A percentile compares a stretch with the other conserved stretches of the same genome.
phyloP scores from a whole-genome alignment of 2,113 vertebrate genomes.

The Euleptes europaea region DNA sequence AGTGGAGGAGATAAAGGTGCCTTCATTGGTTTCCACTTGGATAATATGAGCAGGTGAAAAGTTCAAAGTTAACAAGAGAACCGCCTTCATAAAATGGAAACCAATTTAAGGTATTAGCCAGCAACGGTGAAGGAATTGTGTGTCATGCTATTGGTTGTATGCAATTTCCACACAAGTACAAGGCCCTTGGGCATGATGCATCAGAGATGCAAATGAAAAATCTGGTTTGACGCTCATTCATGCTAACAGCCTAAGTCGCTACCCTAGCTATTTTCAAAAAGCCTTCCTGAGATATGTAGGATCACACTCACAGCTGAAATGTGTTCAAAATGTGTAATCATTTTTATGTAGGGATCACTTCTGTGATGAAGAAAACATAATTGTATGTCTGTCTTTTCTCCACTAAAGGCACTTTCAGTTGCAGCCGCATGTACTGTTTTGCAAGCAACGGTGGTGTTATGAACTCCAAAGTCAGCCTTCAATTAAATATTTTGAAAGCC shows the following conservation, averaged over 20 bases:
- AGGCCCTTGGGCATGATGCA: neutral
- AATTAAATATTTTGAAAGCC: conserved; percentile 7
- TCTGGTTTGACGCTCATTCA: neutral
- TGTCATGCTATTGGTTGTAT: conserved; percentile 2
- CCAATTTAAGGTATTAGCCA: too few relatives aligned
- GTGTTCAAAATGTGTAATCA: neutral
- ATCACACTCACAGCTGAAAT: neutral
- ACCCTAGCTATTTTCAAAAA: neutral
- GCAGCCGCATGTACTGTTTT: neutral
- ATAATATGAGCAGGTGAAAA: too few relatives aligned
- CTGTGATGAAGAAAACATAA: neutral
- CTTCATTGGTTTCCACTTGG: too few relatives aligned
- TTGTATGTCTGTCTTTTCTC: neutral
- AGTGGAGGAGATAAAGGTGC: too few relatives aligned
- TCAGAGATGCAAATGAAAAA: neutral
- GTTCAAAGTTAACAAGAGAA: too few relatives aligned
- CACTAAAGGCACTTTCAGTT: neutral
- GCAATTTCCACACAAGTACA: conserved; percentile 4
- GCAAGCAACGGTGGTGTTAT: neutral
- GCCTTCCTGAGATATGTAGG: neutral
- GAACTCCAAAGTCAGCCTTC: neutral
- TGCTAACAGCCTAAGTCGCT: neutral
- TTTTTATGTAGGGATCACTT: neutral
- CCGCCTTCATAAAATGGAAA: too few relatives aligned
- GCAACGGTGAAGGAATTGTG: neutral